Base-by-base conservation (phyloP, 2,113 vertebrate species). In the Ochotona curzoniae region DNA sequence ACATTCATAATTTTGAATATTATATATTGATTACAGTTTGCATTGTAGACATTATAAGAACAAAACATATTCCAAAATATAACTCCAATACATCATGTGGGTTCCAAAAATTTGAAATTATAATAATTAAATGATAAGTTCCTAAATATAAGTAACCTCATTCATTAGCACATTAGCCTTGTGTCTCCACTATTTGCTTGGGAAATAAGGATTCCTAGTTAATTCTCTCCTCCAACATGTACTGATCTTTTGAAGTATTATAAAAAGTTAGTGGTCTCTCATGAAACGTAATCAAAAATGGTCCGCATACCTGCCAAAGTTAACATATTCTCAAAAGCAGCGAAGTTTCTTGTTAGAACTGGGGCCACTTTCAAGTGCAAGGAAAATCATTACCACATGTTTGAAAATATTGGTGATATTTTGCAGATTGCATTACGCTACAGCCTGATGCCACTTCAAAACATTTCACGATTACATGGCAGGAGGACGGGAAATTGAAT, bases 301-400 rank as follows among this genome's bases (percentile, higher is more conserved):
- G 93, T 86, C 91, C 95, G 83, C 98, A 96, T 97, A 98, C 93
- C 96, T 98, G 98, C 98, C 98, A 98, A 98, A 98, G 95, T 97
- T 97, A 98, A 97, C 98, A 96, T 96, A 97, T 95, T 98, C 98
- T 95, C 82, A 97, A 93, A 98, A 97, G 96, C 96, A 96, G 95
- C 92, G 96, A 97, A 97, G 94, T 97, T 98, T 97, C 96, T 97
- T 97, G 94, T 98, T 98, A 96, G 97, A 96, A 95, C 96, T 96
- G 91, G 51, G 97, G 91, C 97, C 96, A 98, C 97, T 99, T 99
- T 98, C 97, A 98, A 98, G 98, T 98, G 96, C 97, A 97, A 97
- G 94, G 97, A 97, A 99, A 99, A 99, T 97, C 97, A 98, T 98
- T 99, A 97, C 98, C 98, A 99, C 97, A 98, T 99, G 98, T 98